A percentile compares a stretch with the other conserved stretches of the same genome.
phyloP scores from a whole-genome alignment of 2,113 vertebrate genomes.

The Lethenteron camtschaticum region DNA sequence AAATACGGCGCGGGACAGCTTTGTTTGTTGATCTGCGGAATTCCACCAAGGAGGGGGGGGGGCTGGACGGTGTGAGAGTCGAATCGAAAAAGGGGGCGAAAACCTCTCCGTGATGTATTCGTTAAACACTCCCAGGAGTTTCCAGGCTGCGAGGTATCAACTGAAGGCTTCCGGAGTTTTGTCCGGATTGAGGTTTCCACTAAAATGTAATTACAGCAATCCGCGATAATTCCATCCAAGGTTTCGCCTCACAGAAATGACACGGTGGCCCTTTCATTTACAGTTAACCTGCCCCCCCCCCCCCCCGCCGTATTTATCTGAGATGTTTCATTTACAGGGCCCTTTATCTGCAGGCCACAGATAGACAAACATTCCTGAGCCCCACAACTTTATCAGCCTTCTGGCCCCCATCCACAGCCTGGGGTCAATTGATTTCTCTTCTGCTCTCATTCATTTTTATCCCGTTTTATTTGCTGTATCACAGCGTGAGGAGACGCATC shows the following conservation, averaged over 20 bases:
- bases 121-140: too few relatives aligned
- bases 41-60: too few relatives aligned
- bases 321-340: slow-evolving; percentile 99
- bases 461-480: slow-evolving; percentile 70
- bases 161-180: too few relatives aligned
- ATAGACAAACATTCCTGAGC: slow-evolving; percentile 98
- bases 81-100: too few relatives aligned
- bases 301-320: slow-evolving; percentile 99
- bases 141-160: too few relatives aligned
- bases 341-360: slow-evolving; percentile 99
- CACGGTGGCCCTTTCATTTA: slow-evolving; percentile 99
- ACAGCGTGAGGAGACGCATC: slow-evolving; percentile 91
- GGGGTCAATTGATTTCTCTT: slow-evolving; percentile 99
- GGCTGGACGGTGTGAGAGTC: too few relatives aligned
- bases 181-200: background rate
- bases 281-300: slow-evolving; percentile 38
- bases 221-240: slow-evolving; percentile 3
- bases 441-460: slow-evolving; percentile 94
- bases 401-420: slow-evolving; percentile 85
- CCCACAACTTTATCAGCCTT: slow-evolving; percentile 99
- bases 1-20: too few relatives aligned
- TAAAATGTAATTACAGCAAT: slow-evolving; percentile 5
- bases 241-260: slow-evolving; percentile 42
- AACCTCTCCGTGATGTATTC: too few relatives aligned
- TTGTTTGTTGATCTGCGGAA: too few relatives aligned